A percentile compares a stretch with the other conserved stretches of the same genome.
Conservation (phyloP, 2,113 vertebrate species). For the Phyllostomus discolor region DNA sequence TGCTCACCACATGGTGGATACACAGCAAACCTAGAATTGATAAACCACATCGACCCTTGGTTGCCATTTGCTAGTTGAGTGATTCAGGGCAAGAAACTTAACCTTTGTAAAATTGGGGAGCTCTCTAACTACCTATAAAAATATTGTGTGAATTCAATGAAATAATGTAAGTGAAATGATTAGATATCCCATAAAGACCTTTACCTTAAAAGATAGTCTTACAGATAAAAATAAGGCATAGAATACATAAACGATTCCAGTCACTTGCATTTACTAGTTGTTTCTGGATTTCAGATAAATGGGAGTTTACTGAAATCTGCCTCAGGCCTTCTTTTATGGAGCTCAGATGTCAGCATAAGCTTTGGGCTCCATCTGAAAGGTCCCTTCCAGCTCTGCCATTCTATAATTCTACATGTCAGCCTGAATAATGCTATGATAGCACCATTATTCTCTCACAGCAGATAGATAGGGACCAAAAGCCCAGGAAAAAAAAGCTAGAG, state of each 20-base stretch:
- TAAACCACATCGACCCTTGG: background rate
- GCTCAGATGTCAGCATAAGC: slow-evolving; percentile 1
- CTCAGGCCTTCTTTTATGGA: background rate
- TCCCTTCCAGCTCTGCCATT: background rate
- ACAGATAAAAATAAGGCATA: background rate
- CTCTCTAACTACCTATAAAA: background rate
- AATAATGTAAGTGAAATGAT: background rate
- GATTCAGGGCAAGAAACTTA: background rate
- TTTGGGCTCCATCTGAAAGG: background rate
- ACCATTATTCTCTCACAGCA: slow-evolving; percentile 4
- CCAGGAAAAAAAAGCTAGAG: background rate
- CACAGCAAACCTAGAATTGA: background rate
- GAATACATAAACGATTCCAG: background rate
- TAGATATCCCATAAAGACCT: background rate
- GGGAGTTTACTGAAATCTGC: background rate
- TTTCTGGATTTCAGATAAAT: slow-evolving; percentile 10
- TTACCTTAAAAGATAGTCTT: background rate
- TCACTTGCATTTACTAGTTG: background rate
- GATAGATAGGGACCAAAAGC: background rate
- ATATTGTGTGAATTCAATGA: background rate
- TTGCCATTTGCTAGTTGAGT: background rate
- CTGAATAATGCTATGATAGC: background rate
- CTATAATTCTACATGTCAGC: slow-evolving; percentile 45
- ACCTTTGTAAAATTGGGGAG: background rate
- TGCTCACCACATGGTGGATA: background rate